Evolutionary conservation across 2,888 invertebrate species (phyloP), one percentile per base, ranked within the genome.

Genomic region (Rugalucina vietnamica): DNA sequence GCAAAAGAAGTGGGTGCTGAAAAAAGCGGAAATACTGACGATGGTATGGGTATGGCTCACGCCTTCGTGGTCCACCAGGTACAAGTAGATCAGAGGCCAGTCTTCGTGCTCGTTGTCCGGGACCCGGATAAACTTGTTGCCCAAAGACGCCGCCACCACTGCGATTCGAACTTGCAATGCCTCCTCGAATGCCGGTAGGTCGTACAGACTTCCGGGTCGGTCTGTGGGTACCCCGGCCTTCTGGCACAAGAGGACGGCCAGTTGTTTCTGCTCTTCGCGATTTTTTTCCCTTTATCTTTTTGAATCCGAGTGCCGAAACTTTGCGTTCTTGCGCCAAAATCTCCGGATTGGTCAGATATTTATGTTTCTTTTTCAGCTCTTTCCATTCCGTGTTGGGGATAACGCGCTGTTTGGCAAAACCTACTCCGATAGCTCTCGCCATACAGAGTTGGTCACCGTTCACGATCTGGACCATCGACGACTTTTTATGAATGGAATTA

Each of bases 111-210:
- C 70, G 70, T 73, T 49, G 73, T n/a, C 29, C 10, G 27, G 49
- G 1, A 43, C 27, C 43, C 49, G 2, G 29, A 73, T 43, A 49
- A 73, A 73, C 32, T n/a, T 39, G 69, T 75, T 80, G 24, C 74
- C 69, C n/a, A 79, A n/a, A 12, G 75, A 79, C 4, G 78, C 82
- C 29, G 29, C 75, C 10, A 74, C 50, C 24, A 79, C 82, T 10
- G 74, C 43, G 69, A 82, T 82, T 32, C 57, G 29, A 10, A 78
- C 34, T 21, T 43, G 54, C 27, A 75, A 34, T 3, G 50, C 39
- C 43, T 73, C 57, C 32, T 82, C 82, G 36, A 75, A 74, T 2
- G 36, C 37, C 4, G 34, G 37, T 8, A 78, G 8, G 43, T 81
- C 76, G 18, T 36, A 54, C 18, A 74, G 34, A 50, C 49, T 21